Conservation (phyloP, 2,888 invertebrate genomes). For the Sarcophaga rosellei region DNA sequence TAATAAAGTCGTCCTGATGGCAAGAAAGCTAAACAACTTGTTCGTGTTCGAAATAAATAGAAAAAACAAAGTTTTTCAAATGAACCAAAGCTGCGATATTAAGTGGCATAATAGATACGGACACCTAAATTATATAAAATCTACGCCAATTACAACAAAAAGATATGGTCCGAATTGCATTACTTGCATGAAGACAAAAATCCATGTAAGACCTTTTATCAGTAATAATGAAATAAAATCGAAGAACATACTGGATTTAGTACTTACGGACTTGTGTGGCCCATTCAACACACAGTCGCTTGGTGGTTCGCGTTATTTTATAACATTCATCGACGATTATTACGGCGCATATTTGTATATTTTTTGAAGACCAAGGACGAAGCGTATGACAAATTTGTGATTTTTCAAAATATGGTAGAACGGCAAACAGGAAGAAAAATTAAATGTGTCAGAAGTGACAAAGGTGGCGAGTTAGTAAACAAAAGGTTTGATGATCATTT, state of each 20-base stretch:
- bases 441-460: not conserved
- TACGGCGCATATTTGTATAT: no score
- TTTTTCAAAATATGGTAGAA: slow-evolving; percentile 24
- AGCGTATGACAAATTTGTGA: slow-evolving; percentile 6
- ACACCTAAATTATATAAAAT: slow-evolving; percentile 11
- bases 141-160: slow-evolving; percentile 6
- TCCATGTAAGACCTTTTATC: no score
- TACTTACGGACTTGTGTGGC: no score
- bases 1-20: not conserved
- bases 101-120: slow-evolving; percentile 26
- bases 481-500: slow-evolving; percentile 30
- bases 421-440: slow-evolving; percentile 31
- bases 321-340: no score
- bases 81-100: not conserved
- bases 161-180: not conserved
- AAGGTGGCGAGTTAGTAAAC: slow-evolving; percentile 64
- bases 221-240: no score
- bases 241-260: no score
- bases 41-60: not conserved
- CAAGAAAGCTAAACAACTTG: not conserved
- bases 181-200: no score
- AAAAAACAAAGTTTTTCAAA: slow-evolving; percentile 13
- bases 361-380: slow-evolving; percentile 20
- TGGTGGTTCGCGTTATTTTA: no score
- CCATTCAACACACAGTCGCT: no score